Base-by-base conservation (phyloP, 2,113 vertebrate genomes). In the Elgaria multicarinata region DNA sequence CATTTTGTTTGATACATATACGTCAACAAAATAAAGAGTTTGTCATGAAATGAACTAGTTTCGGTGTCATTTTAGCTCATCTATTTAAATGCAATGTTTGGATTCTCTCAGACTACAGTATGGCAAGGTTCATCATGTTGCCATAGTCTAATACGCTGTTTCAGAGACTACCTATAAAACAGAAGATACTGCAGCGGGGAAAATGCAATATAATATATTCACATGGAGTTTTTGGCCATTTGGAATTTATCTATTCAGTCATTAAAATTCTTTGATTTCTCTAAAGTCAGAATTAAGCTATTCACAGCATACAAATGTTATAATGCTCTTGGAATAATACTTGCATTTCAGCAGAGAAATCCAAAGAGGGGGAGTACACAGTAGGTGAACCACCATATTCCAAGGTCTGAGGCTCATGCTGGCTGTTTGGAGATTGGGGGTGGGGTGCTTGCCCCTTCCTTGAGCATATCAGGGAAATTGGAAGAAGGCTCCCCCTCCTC, bases 181-280 rank as follows among this genome's bases (percentile, higher is more conserved):
- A 86, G 76, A n/a, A 67, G 1, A 44, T 44, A 84, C 4, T 90
- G 33, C 5, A 89, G 90, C 2, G 71, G 3, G 5, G 22, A 20
- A 24, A 46, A 90, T 87, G 42, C 20, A 87, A 69, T 4, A 39
- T 5, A 72, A 87, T 85, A 84, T 62, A 24, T 87, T 88, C 36
- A 77, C 44, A 81, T 0, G 9, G 5, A 75, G 0, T 0, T 88
- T 86, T 31, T 69, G 16, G 36, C 88, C 91, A 84, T 91, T 83
- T 85, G 0, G 90, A 10, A 10, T 90, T 89, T 84, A 69, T 75
- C 28, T 80, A 76, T 5, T 78, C 64, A 39, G 28, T 50, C 67
- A 20, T 87, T 89, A 91, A 89, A 77, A 67, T 72, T 91, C 14
- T 83, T 76, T 4, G n/a, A 81, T 87, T 87, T 81, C 16, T 69